phyloP scores from a whole-genome alignment of 2,797 vertebrate genomes.

The Scyliorhinus canicula region DNA sequence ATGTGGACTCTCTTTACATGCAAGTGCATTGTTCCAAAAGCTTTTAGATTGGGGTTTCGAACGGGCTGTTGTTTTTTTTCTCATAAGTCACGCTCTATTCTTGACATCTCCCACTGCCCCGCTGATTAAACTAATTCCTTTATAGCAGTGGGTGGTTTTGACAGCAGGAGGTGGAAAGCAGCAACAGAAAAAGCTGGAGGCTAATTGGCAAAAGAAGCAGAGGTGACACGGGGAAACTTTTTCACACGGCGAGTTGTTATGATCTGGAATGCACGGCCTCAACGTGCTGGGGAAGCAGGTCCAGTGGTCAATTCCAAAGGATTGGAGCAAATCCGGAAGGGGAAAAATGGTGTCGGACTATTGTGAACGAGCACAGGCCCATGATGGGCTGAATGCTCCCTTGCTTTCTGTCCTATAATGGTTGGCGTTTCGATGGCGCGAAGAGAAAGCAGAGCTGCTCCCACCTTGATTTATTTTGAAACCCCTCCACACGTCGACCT shows the following conservation, averaged over 20 bases:
- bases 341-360: background rate
- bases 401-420: background rate
- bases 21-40: background rate
- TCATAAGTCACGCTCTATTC: background rate
- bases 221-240: background rate
- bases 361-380: background rate
- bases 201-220: background rate
- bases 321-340: background rate
- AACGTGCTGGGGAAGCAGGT: background rate
- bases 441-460: background rate
- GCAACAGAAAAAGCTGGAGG: background rate
- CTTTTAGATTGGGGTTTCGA: background rate
- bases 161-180: background rate
- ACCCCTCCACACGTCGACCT: too few relatives aligned
- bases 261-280: background rate
- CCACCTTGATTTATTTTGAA: background rate
- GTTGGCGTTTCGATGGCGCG: background rate
- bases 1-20: background rate
- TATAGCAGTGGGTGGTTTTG: background rate
- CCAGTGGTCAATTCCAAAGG: background rate
- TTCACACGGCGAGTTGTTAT: background rate
- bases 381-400: background rate
- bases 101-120: background rate
- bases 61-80: background rate
- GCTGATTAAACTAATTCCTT: background rate